A percentile compares a stretch with the other conserved stretches of the same genome.
These are phyloP conservation scores for Petrocephalus sullivani DNA, from an alignment of 2,797 vertebrate species.

Conservation along the genomic window DNA sequence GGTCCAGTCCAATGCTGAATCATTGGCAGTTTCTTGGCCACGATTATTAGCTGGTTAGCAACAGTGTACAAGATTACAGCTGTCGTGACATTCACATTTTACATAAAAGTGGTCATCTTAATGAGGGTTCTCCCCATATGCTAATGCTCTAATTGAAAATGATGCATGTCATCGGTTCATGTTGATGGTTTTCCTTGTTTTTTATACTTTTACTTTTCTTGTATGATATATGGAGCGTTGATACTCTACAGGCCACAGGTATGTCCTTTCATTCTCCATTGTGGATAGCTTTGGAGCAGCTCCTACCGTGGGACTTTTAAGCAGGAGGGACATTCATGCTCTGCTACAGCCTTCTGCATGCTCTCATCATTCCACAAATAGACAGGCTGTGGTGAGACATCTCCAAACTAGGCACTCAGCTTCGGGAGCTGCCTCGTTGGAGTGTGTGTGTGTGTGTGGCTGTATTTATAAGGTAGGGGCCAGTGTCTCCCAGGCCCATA, in stretches of 20 bases:
- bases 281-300: background rate
- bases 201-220: background rate
- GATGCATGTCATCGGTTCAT: background rate
- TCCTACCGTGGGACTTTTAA: conserved; percentile 48
- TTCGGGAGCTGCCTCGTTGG: conserved; percentile 61
- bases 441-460: conserved; percentile 19
- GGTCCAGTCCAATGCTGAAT: background rate
- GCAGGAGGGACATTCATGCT: conserved; percentile 38
- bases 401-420: conserved; percentile 67
- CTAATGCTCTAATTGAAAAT: no score
- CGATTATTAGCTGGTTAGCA: background rate
- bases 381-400: conserved; percentile 51
- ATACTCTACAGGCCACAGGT: background rate
- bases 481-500: conserved; percentile 25
- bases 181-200: background rate
- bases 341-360: conserved; percentile 36
- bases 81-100: background rate
- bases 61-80: background rate
- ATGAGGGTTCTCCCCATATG: no score
- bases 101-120: background rate
- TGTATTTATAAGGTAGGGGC: conserved; percentile 43
- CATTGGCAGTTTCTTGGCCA: background rate
- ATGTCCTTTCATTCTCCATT: background rate
- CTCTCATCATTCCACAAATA: conserved; percentile 69
- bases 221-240: background rate